Evolutionary conservation across 2,797 vertebrate species (phyloP).

Genomic region (Echiichthys vipera): DNA sequence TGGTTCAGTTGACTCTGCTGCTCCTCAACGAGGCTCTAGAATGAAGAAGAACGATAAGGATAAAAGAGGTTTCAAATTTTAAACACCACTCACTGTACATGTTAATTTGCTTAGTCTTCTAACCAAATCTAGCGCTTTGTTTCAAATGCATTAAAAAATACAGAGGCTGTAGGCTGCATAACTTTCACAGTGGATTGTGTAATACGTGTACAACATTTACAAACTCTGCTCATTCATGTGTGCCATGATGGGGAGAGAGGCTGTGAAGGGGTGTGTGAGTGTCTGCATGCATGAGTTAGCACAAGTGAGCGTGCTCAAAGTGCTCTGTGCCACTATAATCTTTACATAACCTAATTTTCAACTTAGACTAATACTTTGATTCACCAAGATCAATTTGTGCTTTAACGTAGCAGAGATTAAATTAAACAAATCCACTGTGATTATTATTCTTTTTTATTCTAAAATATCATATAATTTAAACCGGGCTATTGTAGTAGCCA

Average conservation of each 20-base stretch:
- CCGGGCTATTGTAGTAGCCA: slow-evolving; percentile 38
- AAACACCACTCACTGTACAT: background rate
- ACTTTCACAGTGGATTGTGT: slow-evolving; percentile 24
- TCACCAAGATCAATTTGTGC: background rate
- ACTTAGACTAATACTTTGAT: background rate
- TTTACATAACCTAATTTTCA: slow-evolving; percentile 48
- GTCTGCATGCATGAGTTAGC: slow-evolving; percentile 46
- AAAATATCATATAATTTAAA: background rate
- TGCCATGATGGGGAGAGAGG: slow-evolving; percentile 12
- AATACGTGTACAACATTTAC: slow-evolving; percentile 21
- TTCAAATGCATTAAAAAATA: slow-evolving; percentile 34
- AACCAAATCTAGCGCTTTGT: slow-evolving; percentile 10
- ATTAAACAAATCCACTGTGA: background rate
- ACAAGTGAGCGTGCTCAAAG: slow-evolving; percentile 12
- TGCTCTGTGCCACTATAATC: slow-evolving; percentile 21
- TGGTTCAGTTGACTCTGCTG: slow-evolving; percentile 85
- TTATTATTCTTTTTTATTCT: background rate
- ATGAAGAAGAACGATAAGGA: background rate
- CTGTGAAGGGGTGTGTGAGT: slow-evolving; percentile 21
- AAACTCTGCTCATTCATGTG: slow-evolving; percentile 37
- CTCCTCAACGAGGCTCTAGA: slow-evolving; percentile 87
- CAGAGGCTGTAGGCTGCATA: background rate
- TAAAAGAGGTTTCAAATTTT: background rate
- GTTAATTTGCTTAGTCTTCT: background rate
- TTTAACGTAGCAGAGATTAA: background rate